A percentile compares a stretch with the other conserved stretches of the same genome.
phyloP scores from a whole-genome alignment of 2,113 vertebrate species.

The Addax nasomaculatus region DNA sequence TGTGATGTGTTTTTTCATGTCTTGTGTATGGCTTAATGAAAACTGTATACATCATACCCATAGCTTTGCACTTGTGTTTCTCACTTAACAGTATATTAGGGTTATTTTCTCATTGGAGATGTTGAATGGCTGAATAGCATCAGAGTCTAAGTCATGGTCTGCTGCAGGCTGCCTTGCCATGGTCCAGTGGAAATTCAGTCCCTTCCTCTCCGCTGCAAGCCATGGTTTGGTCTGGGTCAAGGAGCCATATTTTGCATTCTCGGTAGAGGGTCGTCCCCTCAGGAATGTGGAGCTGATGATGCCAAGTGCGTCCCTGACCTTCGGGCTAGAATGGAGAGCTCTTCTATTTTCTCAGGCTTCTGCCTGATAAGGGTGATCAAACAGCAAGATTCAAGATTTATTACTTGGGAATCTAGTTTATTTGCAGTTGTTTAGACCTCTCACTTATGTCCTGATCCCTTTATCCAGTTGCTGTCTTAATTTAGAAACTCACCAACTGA shows the following conservation, averaged over 20 bases:
- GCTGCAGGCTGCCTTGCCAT: fast-evolving
- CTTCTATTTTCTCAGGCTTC: conserved; percentile 66
- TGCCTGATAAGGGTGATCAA: conserved; percentile 50
- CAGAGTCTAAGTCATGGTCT: not conserved
- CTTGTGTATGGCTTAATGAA: not conserved
- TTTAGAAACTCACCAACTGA: conserved; percentile 27
- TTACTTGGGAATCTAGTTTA: conserved; percentile 21
- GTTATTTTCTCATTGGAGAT: not conserved
- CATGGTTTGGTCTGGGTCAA: not conserved
- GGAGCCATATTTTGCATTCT: not conserved
- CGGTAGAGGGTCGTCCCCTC: not conserved
- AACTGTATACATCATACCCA: not conserved
- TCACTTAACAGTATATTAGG: not conserved
- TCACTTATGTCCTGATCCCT: not conserved
- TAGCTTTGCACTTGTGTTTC: not conserved
- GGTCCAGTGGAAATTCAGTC: not conserved
- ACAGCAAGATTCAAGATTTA: conserved; percentile 57
- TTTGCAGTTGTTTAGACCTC: conserved; percentile 32
- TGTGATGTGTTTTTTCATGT: not conserved
- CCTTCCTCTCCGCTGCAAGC: not conserved
- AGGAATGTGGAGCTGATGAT: conserved; percentile 14
- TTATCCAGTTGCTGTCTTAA: conserved; percentile 33
- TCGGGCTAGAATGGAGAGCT: conserved; percentile 15
- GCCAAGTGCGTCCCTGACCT: conserved; percentile 51
- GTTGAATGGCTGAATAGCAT: not conserved